Base-by-base conservation (phyloP, 2,113 vertebrate genomes). In the Chamaetylas fuelleborni region DNA sequence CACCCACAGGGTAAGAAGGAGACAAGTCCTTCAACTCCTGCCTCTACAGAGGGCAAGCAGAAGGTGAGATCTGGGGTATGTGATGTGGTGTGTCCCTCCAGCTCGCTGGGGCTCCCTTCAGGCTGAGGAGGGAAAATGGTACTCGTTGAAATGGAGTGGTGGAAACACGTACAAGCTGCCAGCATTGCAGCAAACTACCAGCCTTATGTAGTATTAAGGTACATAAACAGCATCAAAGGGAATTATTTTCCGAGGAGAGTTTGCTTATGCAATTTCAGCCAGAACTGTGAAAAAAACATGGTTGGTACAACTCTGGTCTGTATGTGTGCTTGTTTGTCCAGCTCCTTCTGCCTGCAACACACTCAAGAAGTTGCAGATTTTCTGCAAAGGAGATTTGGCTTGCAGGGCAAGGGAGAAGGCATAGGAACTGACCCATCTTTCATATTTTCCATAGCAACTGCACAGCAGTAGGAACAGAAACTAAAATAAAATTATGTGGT, bases 371-470 rank as follows among this genome's bases (percentile, higher is more conserved):
- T 65, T 56, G 76, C 40, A 80, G 53, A 65, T 64, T 38, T 88
- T 77, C 67, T 86, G 79, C 43, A 70, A 81, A 56, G 60, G 56
- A 56, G 84, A 92, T 56, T 20, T 51, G 79, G 20, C 57, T 86
- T 60, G 19, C 43, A 74, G 67, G 47, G 38, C 2, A 11, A 81
- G 47, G 36, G 24, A n/a, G 47, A 73, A 86, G 17, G 67, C 38
- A 83, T 23, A 73, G 57, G 42, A 94, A 81, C 25, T 29, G 60
- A 88, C 15, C 22, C 20, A 84, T 95, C 72, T 56, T 88, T 94
- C 69, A 88, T 66, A 28, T 91, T 95, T 96, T 95, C 67, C 70
- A 96, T 62, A 67, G 48, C 88, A 97, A 96, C 34, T 77, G 56
- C 93, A 92, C 33, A 92, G 77, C 34, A 70, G 28, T 82, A 93